These are phyloP conservation scores for Sander vitreus DNA, from an alignment of 2,113 vertebrate genomes.

Conservation along the genomic window DNA sequence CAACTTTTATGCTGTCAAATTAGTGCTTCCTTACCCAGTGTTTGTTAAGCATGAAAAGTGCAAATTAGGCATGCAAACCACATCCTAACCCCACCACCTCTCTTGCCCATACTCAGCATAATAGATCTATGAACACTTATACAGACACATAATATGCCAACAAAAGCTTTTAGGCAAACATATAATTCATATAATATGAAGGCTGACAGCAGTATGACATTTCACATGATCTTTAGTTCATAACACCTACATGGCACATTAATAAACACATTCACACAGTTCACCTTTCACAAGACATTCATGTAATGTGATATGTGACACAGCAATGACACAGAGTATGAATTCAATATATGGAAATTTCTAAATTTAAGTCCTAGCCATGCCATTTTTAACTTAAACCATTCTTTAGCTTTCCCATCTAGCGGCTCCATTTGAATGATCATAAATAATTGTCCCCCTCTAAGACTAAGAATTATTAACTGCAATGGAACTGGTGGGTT, in stretches of 20 bases:
- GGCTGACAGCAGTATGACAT: slow-evolving; percentile 47
- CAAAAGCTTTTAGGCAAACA: slow-evolving; percentile 67
- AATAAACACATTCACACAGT: slow-evolving; percentile 48
- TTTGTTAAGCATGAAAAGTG: slow-evolving; percentile 37
- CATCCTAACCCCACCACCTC: slow-evolving; percentile 26
- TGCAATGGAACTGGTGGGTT: slow-evolving; percentile 76
- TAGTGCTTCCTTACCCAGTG: slow-evolving; percentile 36
- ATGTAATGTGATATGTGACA: slow-evolving; percentile 19
- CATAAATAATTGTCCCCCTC: slow-evolving; percentile 73
- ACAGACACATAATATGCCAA: slow-evolving; percentile 43
- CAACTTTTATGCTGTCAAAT: slow-evolving; percentile 64
- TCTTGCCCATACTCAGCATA: slow-evolving; percentile 22
- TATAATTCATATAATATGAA: slow-evolving; percentile 42
- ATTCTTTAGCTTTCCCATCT: slow-evolving; percentile 52
- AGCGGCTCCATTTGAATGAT: slow-evolving; percentile 67
- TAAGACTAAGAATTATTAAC: slow-evolving; percentile 83
- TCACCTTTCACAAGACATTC: slow-evolving; percentile 32
- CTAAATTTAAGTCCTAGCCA: slow-evolving; percentile 45
- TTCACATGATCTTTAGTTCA: slow-evolving; percentile 49
- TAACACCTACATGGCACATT: slow-evolving; percentile 31
- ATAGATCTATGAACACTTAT: slow-evolving; percentile 63
- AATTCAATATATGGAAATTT: slow-evolving; percentile 43
- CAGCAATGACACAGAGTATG: neutral
- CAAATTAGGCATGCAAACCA: slow-evolving; percentile 53
- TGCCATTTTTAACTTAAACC: slow-evolving; percentile 54